Base-by-base conservation (phyloP, 2,797 vertebrate species). In the Menidia menidia region DNA sequence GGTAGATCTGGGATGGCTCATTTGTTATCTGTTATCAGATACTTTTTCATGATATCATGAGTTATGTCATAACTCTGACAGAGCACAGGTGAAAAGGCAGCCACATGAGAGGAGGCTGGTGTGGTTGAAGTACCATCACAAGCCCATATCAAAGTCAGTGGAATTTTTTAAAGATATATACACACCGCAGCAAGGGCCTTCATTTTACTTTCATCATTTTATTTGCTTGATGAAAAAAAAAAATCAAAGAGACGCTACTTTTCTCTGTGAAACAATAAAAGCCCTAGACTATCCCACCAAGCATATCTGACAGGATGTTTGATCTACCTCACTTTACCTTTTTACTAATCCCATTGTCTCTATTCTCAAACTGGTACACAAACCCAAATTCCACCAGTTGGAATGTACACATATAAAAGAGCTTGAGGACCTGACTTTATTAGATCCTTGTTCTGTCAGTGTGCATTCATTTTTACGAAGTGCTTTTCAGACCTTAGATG, bases 281-380 rank as follows among this genome's bases (percentile, higher is more conserved):
- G 73, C 41, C 31, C n/a, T 39, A 68, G 60, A 77, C 75, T 47
- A 53, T 44, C 55, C 56, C n/a, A 42, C 81, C 68, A 64, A 77
- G 77, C 70, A 57, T 63, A 73, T 68, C 75, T 76, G 76, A 73
- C 68, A 73, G 76, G 71, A 59, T 72, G 82, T 88, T 88, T 89
- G 81, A 91, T 90, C 57, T 19, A 83, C 74, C 80, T 81, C 81
- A 75, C 87, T 92, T 87, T 88, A 90, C 72, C 84, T 89, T 79
- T 72, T 71, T 44, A 64, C 64, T 94, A 93, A 94, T 93, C 89
- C 89, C 68, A 32, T 60, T 55, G 65, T 84, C 84, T 81, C 76
- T 55, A 83, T 83, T 76, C 87, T 90, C 76, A 70, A 79, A 82
- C 83, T 66, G 77, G 74, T 56, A 76, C 86, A 86, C 79, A 83